Evolutionary conservation across 1,140 invertebrate species (phyloP).

Genomic region (Diabrotica undecimpunctata): DNA sequence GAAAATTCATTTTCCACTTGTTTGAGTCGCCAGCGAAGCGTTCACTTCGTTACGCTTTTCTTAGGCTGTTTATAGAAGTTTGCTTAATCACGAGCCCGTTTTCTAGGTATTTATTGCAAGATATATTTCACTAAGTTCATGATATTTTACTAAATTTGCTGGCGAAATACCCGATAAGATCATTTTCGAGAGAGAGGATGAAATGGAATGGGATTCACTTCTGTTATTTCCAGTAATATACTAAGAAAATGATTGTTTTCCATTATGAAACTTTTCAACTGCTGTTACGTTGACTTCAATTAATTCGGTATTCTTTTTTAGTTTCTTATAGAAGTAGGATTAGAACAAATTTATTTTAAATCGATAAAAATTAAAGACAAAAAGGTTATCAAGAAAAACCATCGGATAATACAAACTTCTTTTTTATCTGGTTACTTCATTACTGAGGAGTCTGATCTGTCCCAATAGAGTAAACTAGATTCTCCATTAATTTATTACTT

Average conservation of each 20-base stretch:
- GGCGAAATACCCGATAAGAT: constrained; percentile 13
- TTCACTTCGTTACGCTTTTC: constrained; percentile 33
- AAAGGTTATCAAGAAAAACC: too few species aligned
- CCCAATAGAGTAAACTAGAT: too few species aligned
- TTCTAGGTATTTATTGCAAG: constrained; percentile 31
- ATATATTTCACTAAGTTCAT: constrained; percentile 17
- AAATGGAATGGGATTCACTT: constrained; percentile 3
- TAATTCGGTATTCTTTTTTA: background rate
- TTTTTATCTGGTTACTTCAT: too few species aligned
- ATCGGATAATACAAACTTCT: too few species aligned
- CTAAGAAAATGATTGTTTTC: constrained; percentile 11
- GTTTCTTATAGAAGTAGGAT: too few species aligned
- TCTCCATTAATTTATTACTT: too few species aligned
- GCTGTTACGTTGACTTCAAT: constrained; percentile 8
- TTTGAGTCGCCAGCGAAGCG: constrained; percentile 45
- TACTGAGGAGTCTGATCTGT: too few species aligned
- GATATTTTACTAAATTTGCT: constrained; percentile 16
- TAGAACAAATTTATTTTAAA: too few species aligned
- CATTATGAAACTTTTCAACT: constrained; percentile 17
- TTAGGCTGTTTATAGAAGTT: constrained; percentile 33
- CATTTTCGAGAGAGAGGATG: constrained; percentile 11
- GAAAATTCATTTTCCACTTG: constrained; percentile 50
- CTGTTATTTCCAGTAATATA: constrained; percentile 14
- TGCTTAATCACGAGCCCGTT: constrained; percentile 32
- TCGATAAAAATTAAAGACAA: too few species aligned